Evolutionary conservation across 2,888 invertebrate genomes (phyloP).

Genomic region (Arctia plantaginis): DNA sequence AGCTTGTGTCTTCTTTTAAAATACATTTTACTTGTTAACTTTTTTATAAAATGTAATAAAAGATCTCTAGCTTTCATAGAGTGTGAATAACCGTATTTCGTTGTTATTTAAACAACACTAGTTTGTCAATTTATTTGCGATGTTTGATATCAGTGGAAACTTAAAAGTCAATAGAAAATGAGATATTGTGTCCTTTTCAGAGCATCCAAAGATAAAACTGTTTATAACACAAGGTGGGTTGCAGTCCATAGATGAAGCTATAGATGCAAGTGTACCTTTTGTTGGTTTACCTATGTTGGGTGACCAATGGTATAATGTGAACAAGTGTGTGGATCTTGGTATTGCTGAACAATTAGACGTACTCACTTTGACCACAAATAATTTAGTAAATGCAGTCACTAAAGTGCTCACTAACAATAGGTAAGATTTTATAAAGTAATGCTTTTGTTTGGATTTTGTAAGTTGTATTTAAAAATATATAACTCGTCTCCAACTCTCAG

Average conservation of each 20-base stretch:
- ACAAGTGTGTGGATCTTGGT: slow-evolving; percentile 42
- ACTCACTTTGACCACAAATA: slow-evolving; percentile 17
- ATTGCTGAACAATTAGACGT: slow-evolving; percentile 39
- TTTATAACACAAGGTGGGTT: slow-evolving; percentile 55
- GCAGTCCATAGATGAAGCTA: slow-evolving; percentile 46
- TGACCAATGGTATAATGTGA: slow-evolving; percentile 51
- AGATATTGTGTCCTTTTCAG: slow-evolving; percentile 38
- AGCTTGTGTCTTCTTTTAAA: no score
- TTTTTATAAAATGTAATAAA: no score
- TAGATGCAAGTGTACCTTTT: slow-evolving; percentile 51
- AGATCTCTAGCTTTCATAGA: no score
- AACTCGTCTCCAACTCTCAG: no score
- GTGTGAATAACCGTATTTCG: background rate
- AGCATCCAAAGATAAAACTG: slow-evolving; percentile 52
- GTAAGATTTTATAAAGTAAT: slow-evolving; percentile 3
- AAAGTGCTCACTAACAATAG: slow-evolving; percentile 22
- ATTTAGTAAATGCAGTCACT: slow-evolving; percentile 10
- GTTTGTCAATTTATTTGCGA: background rate
- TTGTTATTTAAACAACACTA: background rate
- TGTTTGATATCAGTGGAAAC: no score
- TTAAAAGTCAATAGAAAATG: background rate
- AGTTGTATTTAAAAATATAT: no score
- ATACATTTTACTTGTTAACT: no score
- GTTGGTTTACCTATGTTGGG: slow-evolving; percentile 49
- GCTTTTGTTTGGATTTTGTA: no score